Evolutionary conservation across 2,113 vertebrate species (phyloP), one percentile per base, ranked within the genome.

Genomic region (Nannobrachium achirus): DNA sequence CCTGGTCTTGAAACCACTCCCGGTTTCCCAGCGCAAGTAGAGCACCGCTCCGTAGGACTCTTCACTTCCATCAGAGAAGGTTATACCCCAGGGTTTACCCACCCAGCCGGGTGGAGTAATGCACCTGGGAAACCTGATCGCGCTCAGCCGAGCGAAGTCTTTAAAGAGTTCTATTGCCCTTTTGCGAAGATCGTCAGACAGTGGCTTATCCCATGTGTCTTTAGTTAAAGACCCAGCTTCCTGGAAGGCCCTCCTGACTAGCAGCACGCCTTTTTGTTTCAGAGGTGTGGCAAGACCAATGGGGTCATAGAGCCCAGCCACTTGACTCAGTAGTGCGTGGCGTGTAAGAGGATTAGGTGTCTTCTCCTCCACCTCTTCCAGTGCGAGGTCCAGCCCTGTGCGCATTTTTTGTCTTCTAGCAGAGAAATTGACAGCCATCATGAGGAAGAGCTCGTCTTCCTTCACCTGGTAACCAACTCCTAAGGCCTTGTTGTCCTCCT

Each of bases 221-320:
- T n/a, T n/a, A n/a, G n/a, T n/a, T n/a, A n/a, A n/a, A n/a, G n/a
- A n/a, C n/a, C n/a, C n/a, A n/a, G n/a, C n/a, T n/a, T n/a, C n/a
- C n/a, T n/a, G n/a, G n/a, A n/a, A n/a, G n/a, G n/a, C n/a, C n/a
- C 25, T 65, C 16, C 69, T 72, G 1, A 81, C 70, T 10, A 81
- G 56, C n/a, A 81, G 73, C 1, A 61, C 65, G 6, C 73, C 74
- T 20, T 62, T 73, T 10, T 69, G 69, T 10, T 77, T 81, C 1
- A 38, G 10, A 6, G 48, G 59, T 25, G 56, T 66, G 1, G 51
- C 62, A 7, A 62, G 33, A 2, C 66, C 55, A 42, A 62, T 15
- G 19, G 63, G 14, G n/a, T n/a, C n/a, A n/a, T n/a, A n/a, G n/a
- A n/a, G n/a, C n/a, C n/a, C n/a, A n/a, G n/a, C n/a, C n/a, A 78